These are phyloP conservation scores for Danionella dracula DNA, from an alignment of 2,797 vertebrate genomes.

Conservation along the genomic window DNA sequence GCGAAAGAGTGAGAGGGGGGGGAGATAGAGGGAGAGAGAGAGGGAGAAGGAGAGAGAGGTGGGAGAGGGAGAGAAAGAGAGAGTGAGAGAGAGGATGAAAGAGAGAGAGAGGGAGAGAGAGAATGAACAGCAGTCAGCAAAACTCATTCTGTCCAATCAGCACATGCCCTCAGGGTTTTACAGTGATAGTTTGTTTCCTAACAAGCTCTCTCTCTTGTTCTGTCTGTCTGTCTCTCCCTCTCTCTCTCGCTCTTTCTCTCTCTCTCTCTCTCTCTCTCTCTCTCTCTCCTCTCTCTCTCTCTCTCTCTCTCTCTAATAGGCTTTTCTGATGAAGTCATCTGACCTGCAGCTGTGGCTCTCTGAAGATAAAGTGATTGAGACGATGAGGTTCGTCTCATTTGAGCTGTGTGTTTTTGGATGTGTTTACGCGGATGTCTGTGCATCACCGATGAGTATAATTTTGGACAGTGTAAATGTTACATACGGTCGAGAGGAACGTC, in stretches of 20 bases:
- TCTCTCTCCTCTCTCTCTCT: not conserved
- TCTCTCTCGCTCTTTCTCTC: no score
- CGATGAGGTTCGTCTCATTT: not conserved
- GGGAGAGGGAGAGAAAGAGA: not conserved
- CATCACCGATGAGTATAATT: no score
- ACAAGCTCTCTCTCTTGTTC: no score
- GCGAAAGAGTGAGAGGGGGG: constrained; percentile 67
- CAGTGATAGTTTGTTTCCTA: no score
- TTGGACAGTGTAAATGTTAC: constrained; percentile 46
- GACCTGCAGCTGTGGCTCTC: not conserved
- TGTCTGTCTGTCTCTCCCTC: no score
- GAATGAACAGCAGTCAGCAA: not conserved
- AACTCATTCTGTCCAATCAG: not conserved
- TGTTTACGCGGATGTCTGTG: not conserved
- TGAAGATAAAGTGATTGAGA: not conserved
- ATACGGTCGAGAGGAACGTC: constrained; percentile 97
- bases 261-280: not conserved
- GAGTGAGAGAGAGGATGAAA: constrained; percentile 26
- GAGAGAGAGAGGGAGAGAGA: constrained; percentile 74
- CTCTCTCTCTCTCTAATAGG: no score
- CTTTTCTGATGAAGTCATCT: not conserved
- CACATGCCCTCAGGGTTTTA: not conserved
- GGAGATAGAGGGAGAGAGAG: constrained; percentile 59
- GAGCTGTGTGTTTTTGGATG: not conserved
- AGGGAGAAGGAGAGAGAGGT: no score